Percentiles rank a stretch among this genome's conserved stretches.
Evolutionary conservation across 2,888 invertebrate genomes (phyloP).

Genomic region (Teleogryllus oceanicus): DNA sequence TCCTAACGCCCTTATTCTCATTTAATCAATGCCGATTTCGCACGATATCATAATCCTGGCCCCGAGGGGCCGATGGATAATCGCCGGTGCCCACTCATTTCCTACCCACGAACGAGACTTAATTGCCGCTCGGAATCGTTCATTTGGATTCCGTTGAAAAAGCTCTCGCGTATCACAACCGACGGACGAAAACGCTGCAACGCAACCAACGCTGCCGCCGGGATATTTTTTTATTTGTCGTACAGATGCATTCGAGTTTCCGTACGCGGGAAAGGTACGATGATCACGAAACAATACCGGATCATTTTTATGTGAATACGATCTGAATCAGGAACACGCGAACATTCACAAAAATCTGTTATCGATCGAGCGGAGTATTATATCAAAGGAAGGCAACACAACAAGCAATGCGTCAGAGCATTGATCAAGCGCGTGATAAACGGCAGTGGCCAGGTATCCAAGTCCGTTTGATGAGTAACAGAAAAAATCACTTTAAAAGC

Average conservation of each 20-base stretch:
- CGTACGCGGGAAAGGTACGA: neutral
- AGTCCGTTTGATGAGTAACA: slow-evolving; percentile 1
- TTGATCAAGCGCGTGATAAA: neutral
- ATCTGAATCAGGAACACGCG: slow-evolving; percentile 1
- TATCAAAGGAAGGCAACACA: neutral
- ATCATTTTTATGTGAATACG: neutral
- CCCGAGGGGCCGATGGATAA: no score
- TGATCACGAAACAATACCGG: neutral
- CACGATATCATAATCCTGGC: no score
- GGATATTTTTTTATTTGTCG: neutral
- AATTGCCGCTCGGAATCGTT: no score
- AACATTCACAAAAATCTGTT: slow-evolving; percentile 9
- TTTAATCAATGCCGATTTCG: no score
- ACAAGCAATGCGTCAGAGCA: neutral
- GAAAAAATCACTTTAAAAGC: slow-evolving; percentile 10
- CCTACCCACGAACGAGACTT: no score
- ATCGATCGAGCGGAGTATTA: neutral
- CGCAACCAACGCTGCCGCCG: no score
- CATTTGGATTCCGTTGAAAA: no score
- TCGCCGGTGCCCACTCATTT: no score
- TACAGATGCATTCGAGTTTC: neutral
- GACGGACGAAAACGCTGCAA: no score
- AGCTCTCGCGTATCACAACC: no score
- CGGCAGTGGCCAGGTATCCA: neutral
- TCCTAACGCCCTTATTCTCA: no score